Percentiles rank a stretch among this genome's conserved stretches.
Evolutionary conservation across 2,888 invertebrate genomes (phyloP).

Genomic region (Allophyes oxyacanthae): DNA sequence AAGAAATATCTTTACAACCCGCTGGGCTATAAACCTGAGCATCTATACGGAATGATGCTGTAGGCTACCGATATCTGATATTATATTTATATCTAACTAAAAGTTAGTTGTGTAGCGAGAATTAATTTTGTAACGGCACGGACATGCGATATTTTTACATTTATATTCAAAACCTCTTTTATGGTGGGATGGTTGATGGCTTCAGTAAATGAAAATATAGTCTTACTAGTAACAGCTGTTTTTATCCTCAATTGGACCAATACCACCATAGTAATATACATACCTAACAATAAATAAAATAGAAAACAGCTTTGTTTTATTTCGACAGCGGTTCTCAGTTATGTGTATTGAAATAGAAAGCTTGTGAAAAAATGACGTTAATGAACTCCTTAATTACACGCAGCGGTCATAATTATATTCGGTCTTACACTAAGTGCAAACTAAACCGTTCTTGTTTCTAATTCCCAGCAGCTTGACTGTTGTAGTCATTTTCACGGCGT

Average conservation of each 20-base stretch:
- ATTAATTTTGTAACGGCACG: conserved; percentile 36
- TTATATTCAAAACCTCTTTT: not conserved
- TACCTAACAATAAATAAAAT: conserved; percentile 2
- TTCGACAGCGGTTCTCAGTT: conserved; percentile 10
- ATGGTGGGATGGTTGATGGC: not conserved
- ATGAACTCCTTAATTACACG: conserved; percentile 37
- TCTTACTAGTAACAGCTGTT: no score
- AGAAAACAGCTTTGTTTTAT: conserved; percentile 3
- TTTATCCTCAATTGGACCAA: conserved; percentile 1
- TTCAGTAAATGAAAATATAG: not conserved
- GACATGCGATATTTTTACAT: conserved; percentile 23
- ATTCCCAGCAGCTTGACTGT: conserved; percentile 72
- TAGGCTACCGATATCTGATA: conserved; percentile 28
- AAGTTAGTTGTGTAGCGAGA: conserved; percentile 21
- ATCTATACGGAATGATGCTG: conserved; percentile 19
- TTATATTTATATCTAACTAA: conserved; percentile 41
- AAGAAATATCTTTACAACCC: conserved; percentile 51
- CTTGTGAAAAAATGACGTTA: conserved; percentile 6
- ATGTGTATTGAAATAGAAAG: conserved; percentile 34
- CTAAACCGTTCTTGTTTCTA: conserved; percentile 68
- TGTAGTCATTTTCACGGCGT: conserved; percentile 67
- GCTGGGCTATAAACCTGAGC: conserved; percentile 25
- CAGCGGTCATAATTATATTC: conserved; percentile 28
- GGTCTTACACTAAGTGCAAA: conserved; percentile 51
- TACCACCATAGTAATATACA: no score